Conservation (phyloP, 2,888 invertebrate species). For the Azorinus chamasolen region DNA sequence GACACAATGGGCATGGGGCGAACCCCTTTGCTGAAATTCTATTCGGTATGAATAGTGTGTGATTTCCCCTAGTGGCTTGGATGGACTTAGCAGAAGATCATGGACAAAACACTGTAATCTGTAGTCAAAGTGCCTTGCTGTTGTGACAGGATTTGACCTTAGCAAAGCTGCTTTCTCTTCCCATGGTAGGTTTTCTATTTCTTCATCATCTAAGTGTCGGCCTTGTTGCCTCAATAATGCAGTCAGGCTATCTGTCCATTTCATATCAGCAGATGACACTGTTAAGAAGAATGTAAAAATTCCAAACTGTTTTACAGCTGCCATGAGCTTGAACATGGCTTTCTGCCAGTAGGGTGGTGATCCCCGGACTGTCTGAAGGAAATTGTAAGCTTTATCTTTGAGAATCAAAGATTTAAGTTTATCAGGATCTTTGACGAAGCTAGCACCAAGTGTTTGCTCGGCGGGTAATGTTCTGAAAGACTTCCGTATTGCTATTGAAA, state of each 20-base stretch:
- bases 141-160: constrained; percentile 69
- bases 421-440: constrained; percentile 38
- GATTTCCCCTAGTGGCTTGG: constrained; percentile 41
- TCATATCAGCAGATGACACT: constrained; percentile 69
- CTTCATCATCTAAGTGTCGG: constrained; percentile 28
- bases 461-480: not conserved
- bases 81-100: constrained; percentile 36
- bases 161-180: constrained; percentile 60
- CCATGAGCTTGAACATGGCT: constrained; percentile 57
- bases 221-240: constrained; percentile 58
- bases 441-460: constrained; percentile 13
- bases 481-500: constrained; percentile 48
- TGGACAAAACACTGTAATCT: constrained; percentile 57
- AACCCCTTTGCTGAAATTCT: constrained; percentile 63
- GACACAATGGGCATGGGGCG: constrained; percentile 51
- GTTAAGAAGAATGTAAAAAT: constrained; percentile 61
- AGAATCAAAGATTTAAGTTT: constrained; percentile 23
- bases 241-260: constrained; percentile 68
- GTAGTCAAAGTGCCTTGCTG: constrained; percentile 67
- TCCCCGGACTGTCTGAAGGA: constrained; percentile 52
- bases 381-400: constrained; percentile 57
- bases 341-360: constrained; percentile 62
- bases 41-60: constrained; percentile 40
- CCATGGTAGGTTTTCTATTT: constrained; percentile 51
- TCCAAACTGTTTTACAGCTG: constrained; percentile 48